Evolutionary conservation across 2,113 vertebrate species (phyloP), one percentile per base, ranked within the genome.

Genomic region (Alouatta palliata): DNA sequence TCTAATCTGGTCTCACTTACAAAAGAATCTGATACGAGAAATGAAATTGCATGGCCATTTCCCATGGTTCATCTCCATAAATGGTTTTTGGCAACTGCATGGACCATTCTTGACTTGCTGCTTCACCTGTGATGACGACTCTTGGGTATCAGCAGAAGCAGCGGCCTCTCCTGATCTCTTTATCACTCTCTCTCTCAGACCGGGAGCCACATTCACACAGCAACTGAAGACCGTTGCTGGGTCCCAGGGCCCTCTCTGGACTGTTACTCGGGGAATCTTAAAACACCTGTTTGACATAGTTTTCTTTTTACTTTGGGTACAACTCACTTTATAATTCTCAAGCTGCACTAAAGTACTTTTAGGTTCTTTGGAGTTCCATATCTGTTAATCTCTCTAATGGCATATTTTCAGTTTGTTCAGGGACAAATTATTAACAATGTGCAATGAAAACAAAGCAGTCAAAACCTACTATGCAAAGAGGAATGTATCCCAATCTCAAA

Each of bases 21-120:
- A 79, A 85, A 97, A 96, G 19, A 85, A 84, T 95, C 96, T 97
- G 96, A 96, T 98, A 96, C 91, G 95, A 97, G 97, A 98, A 98
- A 95, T 97, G 97, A 97, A 97, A 92, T 75, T 91, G 58, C 82
- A 91, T 37, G 83, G 97, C 90, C 52, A 5, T 90, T 97, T 97
- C 32, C 68, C 94, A 49, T 68, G 91, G 68, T 94, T 87, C 94
- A 52, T 80, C 47, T 81, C 71, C 35, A 54, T 19, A 71, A 73
- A 86, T 23, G 73, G 27, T 47, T 94, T 89, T 92, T 90, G 97
- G 91, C 94, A 96, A 89, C 21, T 0, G 14, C 32, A 1, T 23
- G 61, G 66, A 84, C 68, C 14, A 16, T 47, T 91, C 54, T 4
- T 27, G 64, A 92, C 77, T 73, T 87, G 70, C 64, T 77, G 64